Evolutionary conservation across 1,140 invertebrate species (phyloP).

Genomic region (Drosophila sulfurigaster): DNA sequence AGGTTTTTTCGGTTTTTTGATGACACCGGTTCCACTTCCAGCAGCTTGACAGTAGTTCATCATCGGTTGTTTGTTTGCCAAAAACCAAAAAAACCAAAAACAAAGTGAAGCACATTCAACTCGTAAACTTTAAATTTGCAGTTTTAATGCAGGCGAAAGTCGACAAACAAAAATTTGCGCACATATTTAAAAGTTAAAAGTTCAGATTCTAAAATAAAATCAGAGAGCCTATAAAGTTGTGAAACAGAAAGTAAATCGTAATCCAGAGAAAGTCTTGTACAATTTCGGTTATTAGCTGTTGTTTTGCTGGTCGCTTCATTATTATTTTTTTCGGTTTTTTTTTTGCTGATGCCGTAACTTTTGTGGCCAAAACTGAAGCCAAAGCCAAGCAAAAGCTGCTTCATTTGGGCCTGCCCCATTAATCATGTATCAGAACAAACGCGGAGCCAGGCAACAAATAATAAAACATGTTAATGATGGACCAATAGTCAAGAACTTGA

Average conservation of each 20-base stretch:
- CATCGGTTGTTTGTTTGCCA: constrained; percentile 1
- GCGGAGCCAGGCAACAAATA: constrained; percentile 11
- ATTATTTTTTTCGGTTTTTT: no score
- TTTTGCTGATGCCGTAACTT: constrained; percentile 10
- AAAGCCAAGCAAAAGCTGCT: not conserved
- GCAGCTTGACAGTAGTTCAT: constrained; percentile 23
- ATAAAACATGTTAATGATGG: constrained; percentile 66
- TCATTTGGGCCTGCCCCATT: constrained; percentile 48
- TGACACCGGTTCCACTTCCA: constrained; percentile 51
- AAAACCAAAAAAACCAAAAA: constrained; percentile 9
- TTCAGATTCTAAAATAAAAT: constrained; percentile 67
- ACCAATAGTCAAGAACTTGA: constrained; percentile 4
- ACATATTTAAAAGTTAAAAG: constrained; percentile 20
- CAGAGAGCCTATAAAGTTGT: constrained; percentile 55
- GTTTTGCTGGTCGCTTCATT: constrained; percentile 3
- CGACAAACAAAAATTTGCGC: constrained; percentile 20
- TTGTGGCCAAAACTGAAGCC: not conserved
- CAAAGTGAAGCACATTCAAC: not conserved
- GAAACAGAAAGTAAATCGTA: constrained; percentile 82
- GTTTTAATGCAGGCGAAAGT: constrained; percentile 76
- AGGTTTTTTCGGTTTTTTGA: constrained; percentile 37
- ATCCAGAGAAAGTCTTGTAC: constrained; percentile 70
- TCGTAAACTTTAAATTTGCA: constrained; percentile 39
- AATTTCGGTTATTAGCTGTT: constrained; percentile 31
- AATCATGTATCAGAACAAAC: constrained; percentile 72